Evolutionary conservation across 2,797 vertebrate species (phyloP).

Genomic region (Rhincodon typus): DNA sequence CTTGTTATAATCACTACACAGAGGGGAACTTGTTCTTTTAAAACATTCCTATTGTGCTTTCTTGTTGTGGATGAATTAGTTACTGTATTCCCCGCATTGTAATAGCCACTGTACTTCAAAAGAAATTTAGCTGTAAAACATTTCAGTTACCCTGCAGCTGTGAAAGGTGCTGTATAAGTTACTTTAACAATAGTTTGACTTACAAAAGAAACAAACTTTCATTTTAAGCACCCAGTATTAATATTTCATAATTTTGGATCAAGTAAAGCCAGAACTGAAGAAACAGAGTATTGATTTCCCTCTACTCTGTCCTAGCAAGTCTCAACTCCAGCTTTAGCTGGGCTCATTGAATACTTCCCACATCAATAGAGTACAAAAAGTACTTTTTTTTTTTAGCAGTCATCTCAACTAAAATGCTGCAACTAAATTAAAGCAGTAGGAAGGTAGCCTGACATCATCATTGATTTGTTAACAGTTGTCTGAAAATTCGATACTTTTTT

Average conservation of each 20-base stretch:
- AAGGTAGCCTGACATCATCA: not conserved
- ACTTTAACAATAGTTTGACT: not conserved
- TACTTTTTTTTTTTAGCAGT: not conserved
- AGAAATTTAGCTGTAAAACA: not conserved
- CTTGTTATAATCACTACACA: not conserved
- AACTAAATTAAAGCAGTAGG: not conserved
- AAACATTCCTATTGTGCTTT: not conserved
- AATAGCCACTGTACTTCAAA: not conserved
- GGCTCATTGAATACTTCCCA: not conserved
- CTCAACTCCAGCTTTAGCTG: not conserved
- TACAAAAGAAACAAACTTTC: not conserved
- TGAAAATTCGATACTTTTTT: not conserved
- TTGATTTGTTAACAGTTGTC: not conserved
- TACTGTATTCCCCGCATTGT: not conserved
- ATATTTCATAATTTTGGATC: not conserved
- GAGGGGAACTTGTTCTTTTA: not conserved
- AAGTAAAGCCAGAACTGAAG: not conserved
- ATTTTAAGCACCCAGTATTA: not conserved
- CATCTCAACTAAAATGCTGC: not conserved
- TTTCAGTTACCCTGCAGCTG: not conserved
- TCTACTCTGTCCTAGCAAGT: not conserved
- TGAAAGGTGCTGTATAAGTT: not conserved
- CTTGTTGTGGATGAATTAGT: not conserved
- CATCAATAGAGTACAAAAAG: not conserved
- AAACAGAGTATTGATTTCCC: not conserved